A percentile compares a stretch with the other conserved stretches of the same genome.
Evolutionary conservation across 2,888 invertebrate species (phyloP).

Genomic region (Orthosia incerta): DNA sequence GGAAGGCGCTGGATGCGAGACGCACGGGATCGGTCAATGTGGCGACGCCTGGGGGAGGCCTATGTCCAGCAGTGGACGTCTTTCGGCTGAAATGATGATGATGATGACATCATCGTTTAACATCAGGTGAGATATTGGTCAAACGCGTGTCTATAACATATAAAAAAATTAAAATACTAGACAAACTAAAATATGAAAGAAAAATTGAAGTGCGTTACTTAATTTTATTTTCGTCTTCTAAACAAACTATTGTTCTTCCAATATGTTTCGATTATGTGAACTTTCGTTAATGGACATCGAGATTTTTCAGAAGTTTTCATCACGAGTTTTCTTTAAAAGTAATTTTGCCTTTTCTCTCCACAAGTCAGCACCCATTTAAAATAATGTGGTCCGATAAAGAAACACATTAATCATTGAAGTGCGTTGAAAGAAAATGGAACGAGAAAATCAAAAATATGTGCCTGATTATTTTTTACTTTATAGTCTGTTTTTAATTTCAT

Average conservation of each 20-base stretch:
- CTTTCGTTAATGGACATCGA: background rate
- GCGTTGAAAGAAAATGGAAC: background rate
- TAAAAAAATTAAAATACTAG: too few relatives aligned
- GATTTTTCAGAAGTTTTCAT: background rate
- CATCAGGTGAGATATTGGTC: too few relatives aligned
- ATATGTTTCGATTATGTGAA: background rate
- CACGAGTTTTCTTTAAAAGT: background rate
- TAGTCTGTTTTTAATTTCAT: background rate
- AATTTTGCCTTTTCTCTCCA: background rate
- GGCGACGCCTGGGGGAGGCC: too few relatives aligned
- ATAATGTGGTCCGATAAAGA: constrained; percentile 1
- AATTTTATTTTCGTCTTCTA: background rate
- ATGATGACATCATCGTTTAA: too few relatives aligned
- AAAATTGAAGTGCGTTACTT: background rate
- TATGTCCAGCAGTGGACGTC: too few relatives aligned
- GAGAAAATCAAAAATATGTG: background rate
- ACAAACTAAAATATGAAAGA: too few relatives aligned
- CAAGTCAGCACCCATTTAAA: background rate
- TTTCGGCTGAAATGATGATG: too few relatives aligned
- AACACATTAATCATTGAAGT: background rate
- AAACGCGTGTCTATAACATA: too few relatives aligned
- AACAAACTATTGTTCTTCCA: background rate
- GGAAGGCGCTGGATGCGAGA: too few relatives aligned
- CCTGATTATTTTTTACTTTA: background rate
- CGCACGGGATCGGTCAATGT: too few relatives aligned